Evolutionary conservation across 2,797 vertebrate species (phyloP), one percentile per base, ranked within the genome.

Genomic region (Holocentrus rufus): DNA sequence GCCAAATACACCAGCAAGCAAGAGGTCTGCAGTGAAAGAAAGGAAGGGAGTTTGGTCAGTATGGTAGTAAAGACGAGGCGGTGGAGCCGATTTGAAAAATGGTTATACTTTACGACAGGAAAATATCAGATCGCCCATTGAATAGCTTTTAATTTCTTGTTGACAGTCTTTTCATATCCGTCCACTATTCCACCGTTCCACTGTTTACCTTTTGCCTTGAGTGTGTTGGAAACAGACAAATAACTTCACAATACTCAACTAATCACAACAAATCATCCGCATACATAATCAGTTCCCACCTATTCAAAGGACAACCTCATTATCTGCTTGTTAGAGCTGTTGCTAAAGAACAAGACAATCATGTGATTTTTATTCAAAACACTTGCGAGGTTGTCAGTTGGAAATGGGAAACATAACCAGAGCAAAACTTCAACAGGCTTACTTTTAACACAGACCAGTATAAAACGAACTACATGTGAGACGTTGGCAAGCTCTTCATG

Each of bases 211-310:
- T 18, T 62, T 25, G 3, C 36, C 14, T 30, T 65, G 53, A 14
- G 23, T 71, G 61, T 27, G n/a, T 23, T 10, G 61, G 23, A 79
- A 66, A 65, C 15, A 57, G 17, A 63, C n/a, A 64, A 75, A 67
- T 60, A 73, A 23, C 18, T 36, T 34, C 31, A 34, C 7, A 34
- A 34, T 4, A 0, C 9, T 15, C 56, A 11, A 69, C 22, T 36
- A 66, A 42, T 60, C 27, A 47, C n/a, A 49, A 22, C 64, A 67
- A 56, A 56, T 57, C 27, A 34, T 5, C n/a, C 5, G 8, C n/a
- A n/a, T n/a, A n/a, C 20, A 36, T 46, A 66, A 77, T 76, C 59
- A 69, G 73, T 39, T 30, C 47, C 58, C 30, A 17, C 56, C 23
- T 65, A 65, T 68, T 72, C 58, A 59, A 18, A 27, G 65, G 31